phyloP scores from a whole-genome alignment of 2,113 vertebrate genomes.

The human region GRCh38 chr1:52668001-52668500 shows the following conservation, averaged over 20 bases:
- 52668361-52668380: not conserved
- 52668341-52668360: not conserved
- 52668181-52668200: conserved; percentile 40
- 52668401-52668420: not conserved
- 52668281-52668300: not conserved
- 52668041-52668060: not conserved
- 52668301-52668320: not conserved
- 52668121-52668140: conserved; percentile 45
- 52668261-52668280: not conserved
- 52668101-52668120: conserved; percentile 35
- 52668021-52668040: not conserved
- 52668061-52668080: not conserved
- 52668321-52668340: not conserved
- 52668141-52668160: conserved; percentile 1
- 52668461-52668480: not conserved
- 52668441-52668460: not conserved
- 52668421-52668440: not conserved
- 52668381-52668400: not conserved
- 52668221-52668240: conserved; percentile 11
- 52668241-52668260: conserved; percentile 15
- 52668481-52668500: not conserved
- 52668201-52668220: conserved; percentile 17
- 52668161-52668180: conserved; percentile 39
- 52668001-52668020: not conserved
- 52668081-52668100: not conserved